Base-by-base conservation (phyloP, 1,140 invertebrate species). In the Chironomus tepperi region DNA sequence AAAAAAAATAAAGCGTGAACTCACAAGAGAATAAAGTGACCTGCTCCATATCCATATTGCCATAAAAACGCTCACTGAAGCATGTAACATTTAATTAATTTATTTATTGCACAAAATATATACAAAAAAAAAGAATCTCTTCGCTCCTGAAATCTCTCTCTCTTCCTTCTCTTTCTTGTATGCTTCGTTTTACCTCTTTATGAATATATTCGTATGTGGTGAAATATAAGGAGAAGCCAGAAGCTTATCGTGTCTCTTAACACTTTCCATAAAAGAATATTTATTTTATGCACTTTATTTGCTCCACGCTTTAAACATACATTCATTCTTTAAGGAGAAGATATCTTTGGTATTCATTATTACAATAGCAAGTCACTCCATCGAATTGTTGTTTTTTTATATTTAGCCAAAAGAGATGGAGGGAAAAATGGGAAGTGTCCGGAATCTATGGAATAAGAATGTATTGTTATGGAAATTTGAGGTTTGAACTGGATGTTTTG, bases 181-280 rank as follows among this genome's bases (percentile, higher is more conserved):
- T 34, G 24, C 5, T 34, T 34, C 24, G n/a, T 34, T 34, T 34
- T 57, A n/a, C 47, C 47, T 57, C n/a, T 57, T 57, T 57, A n/a
- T 57, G n/a, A n/a, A 47, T 47, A 47, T 47, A 47, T 47, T n/a
- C n/a, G 15, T 57, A 57, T 57, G 15, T 57, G 9, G 18, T 70
- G 18, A 70, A 18, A 5, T 18, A 18, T 18, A 19, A 70, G 8
- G 19, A 70, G 65, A 57, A 70, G 65, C 65, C 65, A 70, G 65
- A 70, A 70, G 65, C 65, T 70, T 70, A 70, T 70, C 65, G 65
- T 70, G 65, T 70, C 65, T 70, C 65, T 70, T 70, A 70, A 70
- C 65, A 70, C 65, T 70, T 70, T 70, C 65, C 65, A 70, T 70
- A 70, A 70, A 70, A 70, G 65, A 70, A 19, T 70, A 19, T 70